Percentiles rank a stretch among this genome's conserved stretches.
These are phyloP conservation scores for Axinella damicornis DNA, from an alignment of 37 sponge, comb jelly and placozoan genomes.

Conservation along the genomic window DNA sequence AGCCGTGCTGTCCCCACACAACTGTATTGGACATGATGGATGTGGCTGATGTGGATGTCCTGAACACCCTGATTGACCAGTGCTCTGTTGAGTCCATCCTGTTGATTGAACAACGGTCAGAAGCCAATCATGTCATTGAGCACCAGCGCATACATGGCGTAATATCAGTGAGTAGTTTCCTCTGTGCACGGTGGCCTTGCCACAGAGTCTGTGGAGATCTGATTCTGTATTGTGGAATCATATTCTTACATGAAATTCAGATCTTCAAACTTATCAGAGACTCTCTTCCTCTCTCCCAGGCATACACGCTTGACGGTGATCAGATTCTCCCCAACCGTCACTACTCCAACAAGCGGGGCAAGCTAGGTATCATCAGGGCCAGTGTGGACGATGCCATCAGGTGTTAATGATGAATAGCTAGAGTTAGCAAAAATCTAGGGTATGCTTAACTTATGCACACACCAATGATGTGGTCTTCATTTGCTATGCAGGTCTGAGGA, in stretches of 20 bases:
- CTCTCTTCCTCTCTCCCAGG: neutral
- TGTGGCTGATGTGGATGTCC: slow-evolving; percentile 63
- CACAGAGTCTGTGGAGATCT: too few species aligned
- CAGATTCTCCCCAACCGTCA: slow-evolving; percentile 25
- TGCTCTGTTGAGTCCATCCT: slow-evolving; percentile 38
- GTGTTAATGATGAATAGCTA: neutral
- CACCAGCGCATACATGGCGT: slow-evolving; percentile 18
- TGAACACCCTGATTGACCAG: slow-evolving; percentile 81
- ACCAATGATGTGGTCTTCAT: too few species aligned
- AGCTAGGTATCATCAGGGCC: slow-evolving; percentile 35
- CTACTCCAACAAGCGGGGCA: slow-evolving; percentile 59
- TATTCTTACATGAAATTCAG: too few species aligned
- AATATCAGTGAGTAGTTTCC: slow-evolving; percentile 6
- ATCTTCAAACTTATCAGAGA: neutral
- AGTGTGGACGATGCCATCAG: slow-evolving; percentile 39
- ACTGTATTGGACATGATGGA: slow-evolving; percentile 74
- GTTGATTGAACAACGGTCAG: slow-evolving; percentile 38
- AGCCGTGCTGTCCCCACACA: slow-evolving; percentile 53
- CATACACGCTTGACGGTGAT: slow-evolving; percentile 56
- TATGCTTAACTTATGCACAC: too few species aligned
- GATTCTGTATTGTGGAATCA: neutral
- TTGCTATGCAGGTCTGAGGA: too few species aligned
- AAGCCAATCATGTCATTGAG: slow-evolving; percentile 49
- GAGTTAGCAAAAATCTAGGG: too few species aligned
- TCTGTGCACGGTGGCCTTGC: too few species aligned